Conservation (phyloP, 2,113 vertebrate genomes). For the Elephantulus edwardii region DNA sequence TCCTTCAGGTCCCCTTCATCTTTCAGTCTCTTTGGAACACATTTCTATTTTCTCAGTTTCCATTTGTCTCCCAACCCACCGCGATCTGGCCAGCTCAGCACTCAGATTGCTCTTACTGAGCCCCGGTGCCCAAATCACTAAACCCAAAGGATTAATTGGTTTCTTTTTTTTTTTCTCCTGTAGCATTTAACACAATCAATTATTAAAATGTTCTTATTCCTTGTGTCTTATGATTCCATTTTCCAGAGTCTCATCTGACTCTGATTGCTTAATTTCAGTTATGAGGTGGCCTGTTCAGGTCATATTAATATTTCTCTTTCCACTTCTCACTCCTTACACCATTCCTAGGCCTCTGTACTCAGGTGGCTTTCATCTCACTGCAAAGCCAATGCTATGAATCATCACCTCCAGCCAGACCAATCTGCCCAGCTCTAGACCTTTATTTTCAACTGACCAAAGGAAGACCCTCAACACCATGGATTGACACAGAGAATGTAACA, state of each 20-base stretch:
- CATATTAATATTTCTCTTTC: neutral
- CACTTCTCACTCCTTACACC: neutral
- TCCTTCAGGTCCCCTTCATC: fast-evolving
- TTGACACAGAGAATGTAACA: too few relatives aligned
- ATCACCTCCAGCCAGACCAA: neutral
- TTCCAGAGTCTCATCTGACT: neutral
- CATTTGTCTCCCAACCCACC: neutral
- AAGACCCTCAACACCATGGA: too few relatives aligned
- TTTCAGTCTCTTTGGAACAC: neutral
- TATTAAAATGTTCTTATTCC: neutral
- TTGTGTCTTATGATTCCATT: neutral
- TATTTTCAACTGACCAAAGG: neutral
- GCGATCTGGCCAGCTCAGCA: too few relatives aligned
- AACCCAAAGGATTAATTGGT: neutral
- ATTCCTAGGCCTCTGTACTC: neutral
- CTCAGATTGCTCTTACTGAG: neutral
- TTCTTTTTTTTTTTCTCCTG: neutral
- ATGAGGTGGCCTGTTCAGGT: neutral
- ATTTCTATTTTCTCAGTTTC: neutral
- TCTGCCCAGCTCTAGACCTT: neutral
- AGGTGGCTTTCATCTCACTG: neutral
- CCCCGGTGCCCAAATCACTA: neutral
- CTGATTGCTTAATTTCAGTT: neutral
- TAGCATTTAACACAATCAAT: neutral
- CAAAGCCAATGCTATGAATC: neutral